A percentile compares a stretch with the other conserved stretches of the same genome.
These are phyloP conservation scores for Garrulus glandarius DNA, from an alignment of 2,797 vertebrate species.

Conservation along the genomic window DNA sequence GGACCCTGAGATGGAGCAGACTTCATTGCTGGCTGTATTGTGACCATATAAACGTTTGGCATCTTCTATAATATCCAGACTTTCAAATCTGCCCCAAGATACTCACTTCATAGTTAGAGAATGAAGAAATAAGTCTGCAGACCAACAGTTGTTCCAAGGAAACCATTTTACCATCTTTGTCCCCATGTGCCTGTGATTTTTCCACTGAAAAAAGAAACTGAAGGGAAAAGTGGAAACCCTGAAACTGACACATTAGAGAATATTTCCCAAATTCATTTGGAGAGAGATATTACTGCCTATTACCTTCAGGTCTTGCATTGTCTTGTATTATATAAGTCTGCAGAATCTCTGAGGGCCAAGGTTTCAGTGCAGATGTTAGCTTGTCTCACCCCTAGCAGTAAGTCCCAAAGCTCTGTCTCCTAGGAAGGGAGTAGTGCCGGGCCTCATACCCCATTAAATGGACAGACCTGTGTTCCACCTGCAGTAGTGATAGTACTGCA, in stretches of 20 bases:
- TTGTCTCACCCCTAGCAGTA: background rate
- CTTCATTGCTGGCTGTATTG: background rate
- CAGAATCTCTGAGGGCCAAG: background rate
- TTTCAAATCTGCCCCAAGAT: background rate
- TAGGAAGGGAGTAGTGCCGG: background rate
- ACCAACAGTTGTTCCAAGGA: background rate
- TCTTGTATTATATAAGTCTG: background rate
- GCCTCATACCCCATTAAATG: background rate
- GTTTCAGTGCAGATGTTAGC: background rate
- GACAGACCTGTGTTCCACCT: background rate
- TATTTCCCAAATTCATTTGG: background rate
- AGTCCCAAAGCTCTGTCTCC: background rate
- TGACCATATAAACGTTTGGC: background rate
- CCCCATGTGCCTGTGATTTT: fast-evolving
- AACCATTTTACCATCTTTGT: background rate
- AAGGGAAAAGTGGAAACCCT: background rate
- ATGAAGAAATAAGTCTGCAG: background rate
- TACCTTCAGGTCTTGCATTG: background rate
- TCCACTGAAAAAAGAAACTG: background rate
- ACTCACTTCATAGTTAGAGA: background rate
- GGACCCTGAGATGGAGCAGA: background rate
- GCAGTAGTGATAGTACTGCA: background rate
- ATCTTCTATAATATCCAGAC: background rate
- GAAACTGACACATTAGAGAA: background rate
- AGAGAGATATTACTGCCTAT: background rate